Evolutionary conservation across 2,888 invertebrate genomes (phyloP).

Genomic region (Capitulum mitella): DNA sequence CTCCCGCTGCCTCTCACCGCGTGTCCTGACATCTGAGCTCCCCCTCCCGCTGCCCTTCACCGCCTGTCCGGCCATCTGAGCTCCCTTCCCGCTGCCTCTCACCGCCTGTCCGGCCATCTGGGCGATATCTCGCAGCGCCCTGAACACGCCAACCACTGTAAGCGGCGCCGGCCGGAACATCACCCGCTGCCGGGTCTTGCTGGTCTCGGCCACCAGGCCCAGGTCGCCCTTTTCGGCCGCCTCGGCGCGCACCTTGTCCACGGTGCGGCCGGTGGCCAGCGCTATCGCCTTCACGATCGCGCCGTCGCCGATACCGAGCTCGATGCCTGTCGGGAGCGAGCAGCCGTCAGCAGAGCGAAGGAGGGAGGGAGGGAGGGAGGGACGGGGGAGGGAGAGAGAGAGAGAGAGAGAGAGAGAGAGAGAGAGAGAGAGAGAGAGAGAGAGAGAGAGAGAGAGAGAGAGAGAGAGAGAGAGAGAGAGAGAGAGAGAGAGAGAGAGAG

Average conservation of each 20-base stretch:
- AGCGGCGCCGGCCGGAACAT: slow-evolving; percentile 66
- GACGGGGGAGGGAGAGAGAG: neutral
- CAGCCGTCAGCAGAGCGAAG: neutral
- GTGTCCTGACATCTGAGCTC: slow-evolving; percentile 76
- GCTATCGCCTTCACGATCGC: slow-evolving; percentile 91
- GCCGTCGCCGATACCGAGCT: slow-evolving; percentile 90
- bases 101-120: slow-evolving; percentile 69
- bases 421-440: no score
- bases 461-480: no score
- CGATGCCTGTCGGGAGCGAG: slow-evolving; percentile 51
- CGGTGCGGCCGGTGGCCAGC: slow-evolving; percentile 73
- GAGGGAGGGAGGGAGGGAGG: neutral
- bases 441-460: no score
- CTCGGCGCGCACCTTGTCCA: slow-evolving; percentile 72
- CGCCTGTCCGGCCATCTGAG: no score
- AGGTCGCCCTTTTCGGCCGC: slow-evolving; percentile 71
- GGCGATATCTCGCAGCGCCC: slow-evolving; percentile 78
- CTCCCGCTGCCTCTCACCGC: slow-evolving; percentile 66
- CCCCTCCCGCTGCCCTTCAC: slow-evolving; percentile 72
- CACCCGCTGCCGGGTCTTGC: slow-evolving; percentile 73
- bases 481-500: no score
- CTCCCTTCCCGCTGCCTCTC: no score
- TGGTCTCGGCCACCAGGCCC: slow-evolving; percentile 80
- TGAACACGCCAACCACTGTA: slow-evolving; percentile 65
- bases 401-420: neutral